Conservation (phyloP, 1,140 invertebrate species). For the Myzus persicae region DNA sequence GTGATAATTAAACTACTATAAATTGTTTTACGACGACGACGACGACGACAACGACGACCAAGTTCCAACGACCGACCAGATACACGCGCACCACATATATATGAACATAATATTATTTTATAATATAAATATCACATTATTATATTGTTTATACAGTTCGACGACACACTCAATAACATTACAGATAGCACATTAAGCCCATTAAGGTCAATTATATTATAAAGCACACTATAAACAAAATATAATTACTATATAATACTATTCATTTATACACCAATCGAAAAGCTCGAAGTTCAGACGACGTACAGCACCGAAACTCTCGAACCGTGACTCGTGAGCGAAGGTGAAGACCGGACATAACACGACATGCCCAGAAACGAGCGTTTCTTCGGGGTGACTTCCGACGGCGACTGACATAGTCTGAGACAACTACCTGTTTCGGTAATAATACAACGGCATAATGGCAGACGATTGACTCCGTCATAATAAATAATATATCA, state of each 20-base stretch:
- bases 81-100: background rate
- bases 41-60: background rate
- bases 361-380: background rate
- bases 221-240: background rate
- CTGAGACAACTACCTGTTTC: background rate
- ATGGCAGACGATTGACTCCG: background rate
- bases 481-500: background rate
- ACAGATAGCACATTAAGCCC: background rate
- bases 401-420: background rate
- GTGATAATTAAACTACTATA: background rate
- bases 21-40: background rate
- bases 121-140: background rate
- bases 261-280: background rate
- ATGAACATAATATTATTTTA: background rate
- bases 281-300: background rate
- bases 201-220: background rate
- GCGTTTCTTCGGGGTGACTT: background rate
- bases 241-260: background rate
- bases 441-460: slow-evolving; percentile 6
- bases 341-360: background rate
- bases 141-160: background rate
- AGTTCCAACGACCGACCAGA: background rate
- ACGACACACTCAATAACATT: background rate
- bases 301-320: background rate
- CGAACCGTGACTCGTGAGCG: background rate